Conservation (phyloP, 2,113 vertebrate species). For the Aegithalos caudatus region DNA sequence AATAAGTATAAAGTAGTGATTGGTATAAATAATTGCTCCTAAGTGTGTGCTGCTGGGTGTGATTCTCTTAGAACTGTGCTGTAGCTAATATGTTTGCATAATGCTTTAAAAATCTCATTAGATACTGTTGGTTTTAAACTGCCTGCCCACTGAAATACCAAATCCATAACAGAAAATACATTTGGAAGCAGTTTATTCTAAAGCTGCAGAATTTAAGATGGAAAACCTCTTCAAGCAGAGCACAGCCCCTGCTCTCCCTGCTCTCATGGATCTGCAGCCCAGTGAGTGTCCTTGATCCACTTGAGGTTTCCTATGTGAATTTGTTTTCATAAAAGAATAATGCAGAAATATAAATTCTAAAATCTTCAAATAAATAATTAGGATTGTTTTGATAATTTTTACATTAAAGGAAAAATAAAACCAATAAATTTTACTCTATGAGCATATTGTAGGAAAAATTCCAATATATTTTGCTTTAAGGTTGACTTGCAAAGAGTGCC, state of each 20-base stretch:
- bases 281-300: neutral
- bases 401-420: neutral
- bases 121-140: neutral
- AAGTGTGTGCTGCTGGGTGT: neutral
- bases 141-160: neutral
- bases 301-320: neutral
- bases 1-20: slow-evolving; percentile 21
- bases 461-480: neutral
- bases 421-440: neutral
- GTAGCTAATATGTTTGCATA: slow-evolving; percentile 1
- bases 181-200: neutral
- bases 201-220: neutral
- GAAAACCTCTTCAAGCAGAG: neutral
- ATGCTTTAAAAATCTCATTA: slow-evolving; percentile 16
- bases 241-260: neutral
- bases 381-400: neutral
- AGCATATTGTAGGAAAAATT: neutral
- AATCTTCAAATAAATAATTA: neutral
- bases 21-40: slow-evolving; percentile 20
- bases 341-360: neutral
- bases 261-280: neutral
- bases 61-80: neutral
- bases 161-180: neutral
- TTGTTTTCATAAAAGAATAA: neutral
- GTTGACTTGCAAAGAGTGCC: neutral